phyloP scores from a whole-genome alignment of 2,797 vertebrate genomes.

The Acanthornis magna region DNA sequence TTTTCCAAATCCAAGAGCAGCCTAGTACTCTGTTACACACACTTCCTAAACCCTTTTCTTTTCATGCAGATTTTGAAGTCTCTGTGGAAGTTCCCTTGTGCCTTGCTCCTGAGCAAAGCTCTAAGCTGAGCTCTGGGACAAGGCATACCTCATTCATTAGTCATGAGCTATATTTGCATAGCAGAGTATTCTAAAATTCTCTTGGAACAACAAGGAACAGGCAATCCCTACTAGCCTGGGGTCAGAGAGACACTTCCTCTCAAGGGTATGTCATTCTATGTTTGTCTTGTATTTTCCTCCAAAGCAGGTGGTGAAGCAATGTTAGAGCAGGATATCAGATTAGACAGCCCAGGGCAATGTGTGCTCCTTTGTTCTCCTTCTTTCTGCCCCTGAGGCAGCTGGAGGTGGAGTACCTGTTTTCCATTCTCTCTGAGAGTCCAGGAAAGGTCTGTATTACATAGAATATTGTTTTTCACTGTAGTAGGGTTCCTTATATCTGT shows the following conservation, averaged over 20 bases:
- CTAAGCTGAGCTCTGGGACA: not conserved
- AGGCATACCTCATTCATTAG: not conserved
- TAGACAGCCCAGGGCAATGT: not conserved
- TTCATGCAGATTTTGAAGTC: not conserved
- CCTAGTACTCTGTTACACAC: not conserved
- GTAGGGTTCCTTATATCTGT: not conserved
- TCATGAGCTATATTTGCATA: not conserved
- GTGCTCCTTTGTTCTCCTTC: not conserved
- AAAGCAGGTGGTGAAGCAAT: not conserved
- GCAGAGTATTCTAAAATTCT: not conserved
- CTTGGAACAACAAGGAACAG: not conserved
- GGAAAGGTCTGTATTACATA: not conserved
- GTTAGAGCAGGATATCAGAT: not conserved
- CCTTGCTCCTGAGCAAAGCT: not conserved
- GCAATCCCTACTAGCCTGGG: not conserved
- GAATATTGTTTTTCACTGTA: not conserved
- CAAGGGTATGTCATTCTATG: not conserved
- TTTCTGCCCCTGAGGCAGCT: constrained; percentile 8
- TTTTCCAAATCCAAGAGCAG: not conserved
- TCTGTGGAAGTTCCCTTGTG: not conserved
- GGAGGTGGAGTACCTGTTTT: not conserved
- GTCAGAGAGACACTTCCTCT: constrained; percentile 12
- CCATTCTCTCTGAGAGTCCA: not conserved
- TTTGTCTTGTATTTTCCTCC: constrained; percentile 2
- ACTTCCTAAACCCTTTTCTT: not conserved